Percentiles rank a stretch among this genome's conserved stretches.
Evolutionary conservation across 2,797 vertebrate genomes (phyloP).

Genomic region (Lepus oiostolus): DNA sequence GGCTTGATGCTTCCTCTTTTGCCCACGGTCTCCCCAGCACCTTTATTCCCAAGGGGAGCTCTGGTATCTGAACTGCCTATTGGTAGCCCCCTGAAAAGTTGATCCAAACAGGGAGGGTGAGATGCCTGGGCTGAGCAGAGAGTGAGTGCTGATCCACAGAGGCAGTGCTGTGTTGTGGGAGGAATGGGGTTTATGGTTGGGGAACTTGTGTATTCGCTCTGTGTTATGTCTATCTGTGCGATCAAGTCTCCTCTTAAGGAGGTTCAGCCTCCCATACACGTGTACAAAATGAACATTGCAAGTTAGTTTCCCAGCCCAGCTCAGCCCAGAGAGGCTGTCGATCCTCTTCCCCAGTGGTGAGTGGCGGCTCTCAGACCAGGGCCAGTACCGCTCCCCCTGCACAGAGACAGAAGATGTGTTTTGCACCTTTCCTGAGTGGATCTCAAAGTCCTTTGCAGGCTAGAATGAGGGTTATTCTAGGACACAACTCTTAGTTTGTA

Average conservation of each 20-base stretch:
- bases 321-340: background rate
- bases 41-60: background rate
- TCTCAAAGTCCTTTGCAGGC: conserved; percentile 70
- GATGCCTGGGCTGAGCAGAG: background rate
- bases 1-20: background rate
- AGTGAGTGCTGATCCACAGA: background rate
- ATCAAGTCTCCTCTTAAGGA: background rate
- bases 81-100: background rate
- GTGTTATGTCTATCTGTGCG: background rate
- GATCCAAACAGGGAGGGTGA: background rate
- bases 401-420: conserved; percentile 65
- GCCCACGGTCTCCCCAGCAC: background rate
- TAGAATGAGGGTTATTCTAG: conserved; percentile 77
- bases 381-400: conserved; percentile 17
- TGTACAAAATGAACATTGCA: conserved; percentile 58
- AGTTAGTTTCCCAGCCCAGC: conserved; percentile 48
- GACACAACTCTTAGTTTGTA: conserved; percentile 80
- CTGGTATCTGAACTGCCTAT: background rate
- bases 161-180: background rate
- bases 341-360: background rate
- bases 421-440: conserved; percentile 71
- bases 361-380: conserved; percentile 5
- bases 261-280: conserved; percentile 5
- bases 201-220: background rate
- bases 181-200: background rate